Base-by-base conservation (phyloP, 2,888 invertebrate species). In the Phasia obesa region DNA sequence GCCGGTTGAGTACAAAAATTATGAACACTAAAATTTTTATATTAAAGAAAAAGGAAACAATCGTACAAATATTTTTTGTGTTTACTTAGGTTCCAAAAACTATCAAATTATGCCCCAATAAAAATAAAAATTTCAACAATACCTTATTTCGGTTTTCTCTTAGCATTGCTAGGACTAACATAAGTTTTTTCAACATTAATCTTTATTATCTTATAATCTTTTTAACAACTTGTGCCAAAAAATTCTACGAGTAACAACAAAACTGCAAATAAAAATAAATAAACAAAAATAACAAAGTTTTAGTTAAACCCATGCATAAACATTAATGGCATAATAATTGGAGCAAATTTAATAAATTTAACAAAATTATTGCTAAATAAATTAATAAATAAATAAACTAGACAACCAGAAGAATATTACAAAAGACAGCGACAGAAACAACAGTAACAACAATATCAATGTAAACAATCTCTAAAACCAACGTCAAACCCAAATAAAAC, bases 341-440 rank as follows among this genome's bases (percentile, higher is more conserved):
- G 67, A 55, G 27, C 69, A 77, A 81, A 69, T 78, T 47, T 71
- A 78, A 71, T 67, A 71, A 76, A 67, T 80, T 62, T 44, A 71
- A 76, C 23, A 74, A 75, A 38, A 67, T 57, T 70, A 51, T 64
- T 64, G 38, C 64, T 62, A 49, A 70, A 78, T 62, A 74, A 76
- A 76, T 71, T 51, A 73, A 60, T 42, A 62, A 71, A 81, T 71
- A 78, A 65, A 51, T 11, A 78, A 42, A 31, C 42, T 64, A 71
- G 62, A 78, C 71, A 59, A 59, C 57, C 84, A 79, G 60, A 62
- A 59, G 60, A 60, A 65, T 17, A 51, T 49, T 44, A n/a, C 19
- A 23, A 42, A 49, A 19, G 44, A 38, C 15, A 47, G 17, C 19
- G 6, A 44, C 7, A 42, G 21, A 25, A 62, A 31, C 49, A 44